A percentile compares a stretch with the other conserved stretches of the same genome.
Conservation (phyloP, 1,140 invertebrate genomes). For the Lordiphosa stackelbergi region DNA sequence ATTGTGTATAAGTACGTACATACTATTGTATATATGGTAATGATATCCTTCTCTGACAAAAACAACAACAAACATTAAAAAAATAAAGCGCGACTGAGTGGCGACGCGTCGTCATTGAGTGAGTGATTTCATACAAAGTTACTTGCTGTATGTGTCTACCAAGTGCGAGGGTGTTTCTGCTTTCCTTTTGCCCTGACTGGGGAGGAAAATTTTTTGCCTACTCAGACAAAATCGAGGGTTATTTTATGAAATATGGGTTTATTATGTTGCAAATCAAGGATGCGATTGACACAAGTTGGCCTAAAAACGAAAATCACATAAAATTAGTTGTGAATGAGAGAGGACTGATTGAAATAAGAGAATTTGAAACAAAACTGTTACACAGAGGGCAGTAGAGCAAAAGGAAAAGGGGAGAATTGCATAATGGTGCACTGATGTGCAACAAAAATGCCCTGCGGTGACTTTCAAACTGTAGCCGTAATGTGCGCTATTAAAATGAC, state of each 20-base stretch:
- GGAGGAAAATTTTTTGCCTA: slow-evolving; percentile 38
- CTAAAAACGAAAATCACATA: slow-evolving; percentile 47
- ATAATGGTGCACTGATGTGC: slow-evolving; percentile 21
- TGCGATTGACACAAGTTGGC: slow-evolving; percentile 49
- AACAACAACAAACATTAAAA: slow-evolving; percentile 32
- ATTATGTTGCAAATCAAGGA: slow-evolving; percentile 51
- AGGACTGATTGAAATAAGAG: slow-evolving; percentile 18
- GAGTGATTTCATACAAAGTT: slow-evolving; percentile 52
- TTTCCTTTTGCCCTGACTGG: slow-evolving; percentile 17
- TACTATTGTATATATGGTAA: slow-evolving; percentile 50
- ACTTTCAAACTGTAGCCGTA: slow-evolving; percentile 4
- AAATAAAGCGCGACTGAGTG: slow-evolving; percentile 54
- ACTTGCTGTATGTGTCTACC: slow-evolving; percentile 19
- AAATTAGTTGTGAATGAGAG: slow-evolving; percentile 44
- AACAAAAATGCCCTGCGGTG: slow-evolving; percentile 14
- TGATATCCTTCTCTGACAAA: slow-evolving; percentile 57
- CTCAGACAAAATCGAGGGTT: slow-evolving; percentile 44
- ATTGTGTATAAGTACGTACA: no score
- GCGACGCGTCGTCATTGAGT: slow-evolving; percentile 55
- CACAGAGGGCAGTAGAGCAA: no score
- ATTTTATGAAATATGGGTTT: slow-evolving; percentile 61
- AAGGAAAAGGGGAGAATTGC: slow-evolving; percentile 15
- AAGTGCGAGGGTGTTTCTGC: slow-evolving; percentile 11
- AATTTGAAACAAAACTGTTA: no score
- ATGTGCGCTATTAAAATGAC: neutral